Evolutionary conservation across 2,113 vertebrate genomes (phyloP).

Genomic region (Myrmecophaga tridactyla): DNA sequence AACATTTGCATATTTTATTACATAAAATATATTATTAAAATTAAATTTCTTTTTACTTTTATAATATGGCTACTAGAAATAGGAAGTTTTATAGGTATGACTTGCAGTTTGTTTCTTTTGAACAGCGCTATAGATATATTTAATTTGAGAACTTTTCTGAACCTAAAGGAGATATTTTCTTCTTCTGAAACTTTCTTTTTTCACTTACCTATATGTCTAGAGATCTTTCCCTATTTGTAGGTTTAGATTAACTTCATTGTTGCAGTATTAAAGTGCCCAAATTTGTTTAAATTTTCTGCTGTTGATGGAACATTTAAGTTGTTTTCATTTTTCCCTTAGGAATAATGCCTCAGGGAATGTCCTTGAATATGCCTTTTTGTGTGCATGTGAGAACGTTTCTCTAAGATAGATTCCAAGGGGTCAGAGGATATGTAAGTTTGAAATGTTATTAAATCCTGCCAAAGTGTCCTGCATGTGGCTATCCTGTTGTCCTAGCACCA

Average conservation of each 20-base stretch:
- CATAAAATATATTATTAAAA: constrained; percentile 11
- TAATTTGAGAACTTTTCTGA: background rate
- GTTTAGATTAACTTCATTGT: background rate
- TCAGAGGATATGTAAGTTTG: background rate
- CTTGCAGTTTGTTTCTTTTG: background rate
- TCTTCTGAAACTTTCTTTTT: constrained; percentile 17
- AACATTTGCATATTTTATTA: constrained; percentile 11
- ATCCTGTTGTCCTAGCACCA: too few relatives aligned
- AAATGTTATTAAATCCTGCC: constrained; percentile 6
- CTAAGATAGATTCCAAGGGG: background rate
- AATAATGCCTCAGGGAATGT: background rate
- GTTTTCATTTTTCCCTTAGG: constrained; percentile 17
- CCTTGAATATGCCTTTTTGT: background rate
- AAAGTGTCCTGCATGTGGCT: background rate
- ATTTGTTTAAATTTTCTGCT: constrained; percentile 37
- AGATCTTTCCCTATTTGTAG: background rate
- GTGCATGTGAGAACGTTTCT: background rate
- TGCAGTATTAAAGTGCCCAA: background rate
- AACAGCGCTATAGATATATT: background rate
- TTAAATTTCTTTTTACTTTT: constrained; percentile 35
- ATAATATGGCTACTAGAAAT: background rate
- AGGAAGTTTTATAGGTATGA: constrained; percentile 28
- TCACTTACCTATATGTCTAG: background rate
- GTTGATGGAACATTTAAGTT: background rate
- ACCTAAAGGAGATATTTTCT: background rate